phyloP scores from a whole-genome alignment of 2,888 invertebrate species.

The Ceraclea dissimilis region DNA sequence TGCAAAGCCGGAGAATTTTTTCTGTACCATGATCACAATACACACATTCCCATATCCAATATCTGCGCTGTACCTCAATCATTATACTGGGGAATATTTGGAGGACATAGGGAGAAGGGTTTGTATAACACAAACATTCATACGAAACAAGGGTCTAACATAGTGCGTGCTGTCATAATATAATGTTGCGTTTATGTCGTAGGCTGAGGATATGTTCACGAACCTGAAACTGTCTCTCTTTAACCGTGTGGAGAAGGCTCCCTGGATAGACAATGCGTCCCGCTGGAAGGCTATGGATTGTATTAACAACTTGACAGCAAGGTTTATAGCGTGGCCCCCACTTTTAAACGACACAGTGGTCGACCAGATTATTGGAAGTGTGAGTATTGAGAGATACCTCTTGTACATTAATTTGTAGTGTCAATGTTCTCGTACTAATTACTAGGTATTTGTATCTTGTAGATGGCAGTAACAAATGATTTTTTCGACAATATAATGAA shows the following conservation, averaged over 20 bases:
- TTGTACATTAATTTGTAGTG: background rate
- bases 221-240: conserved; percentile 38
- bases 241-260: conserved; percentile 34
- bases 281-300: conserved; percentile 38
- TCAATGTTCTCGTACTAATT: no score
- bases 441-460: conserved; percentile 8
- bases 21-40: conserved; percentile 37
- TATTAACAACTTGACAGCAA: conserved; percentile 36
- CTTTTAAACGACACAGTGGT: conserved; percentile 28
- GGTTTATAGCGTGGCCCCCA: conserved; percentile 39
- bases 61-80: conserved; percentile 40
- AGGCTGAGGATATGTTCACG: conserved; percentile 36
- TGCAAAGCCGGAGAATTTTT: conserved; percentile 27
- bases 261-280: conserved; percentile 40
- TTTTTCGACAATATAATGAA: conserved; percentile 39
- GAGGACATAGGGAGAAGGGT: conserved; percentile 37
- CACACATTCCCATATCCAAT: conserved; percentile 36
- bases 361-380: conserved; percentile 25
- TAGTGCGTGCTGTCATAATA: no score
- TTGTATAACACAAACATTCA: conserved; percentile 15
- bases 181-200: background rate
- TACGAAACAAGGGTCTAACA: no score
- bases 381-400: conserved; percentile 18
- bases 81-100: conserved; percentile 37
- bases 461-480: conserved; percentile 35